Evolutionary conservation across 1,140 invertebrate genomes (phyloP), one percentile per base, ranked within the genome.

Genomic region (Drosophila elegans): DNA sequence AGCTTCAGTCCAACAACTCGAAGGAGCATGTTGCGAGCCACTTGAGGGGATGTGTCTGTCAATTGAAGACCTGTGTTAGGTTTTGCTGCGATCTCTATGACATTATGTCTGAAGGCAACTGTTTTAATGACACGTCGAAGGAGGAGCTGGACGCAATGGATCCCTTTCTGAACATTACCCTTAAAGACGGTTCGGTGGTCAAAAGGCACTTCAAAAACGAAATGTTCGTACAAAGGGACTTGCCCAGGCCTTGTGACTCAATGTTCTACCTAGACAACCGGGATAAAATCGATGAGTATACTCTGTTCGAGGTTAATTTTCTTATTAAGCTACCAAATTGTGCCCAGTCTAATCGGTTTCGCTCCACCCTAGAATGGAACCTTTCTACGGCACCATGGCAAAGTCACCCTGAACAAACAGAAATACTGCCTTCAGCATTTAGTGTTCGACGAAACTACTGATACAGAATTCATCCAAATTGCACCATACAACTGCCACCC

Each of bases 371-470:
- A 91, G 78, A 75, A 89, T 66, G 90, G 86, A 21, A 56, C 54
- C 0, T 41, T 91, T 2, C 12, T 54, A 0, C 69, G 74, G 0
- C 10, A 48, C 7, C 44, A 4, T 0, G 74, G 82, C 13, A 27
- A 39, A 1, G 9, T 0, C 3, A 3, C 0, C n/a, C 5, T 78
- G 7, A 39, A 21, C 3, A 89, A 86, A 54, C 49, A 55, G 16
- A 59, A 78, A 3, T 91, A 91, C 57, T 91, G 90, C 46, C 34
- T 91, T 2, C 80, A 89, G 16, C 78, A 77, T 1, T 10, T n/a
- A 36, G 16, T 49, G 0, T 12, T 78, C 3, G 5, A 9, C 0
- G n/a, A 7, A 32, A 32, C 29, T 7, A 2, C 3, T 0, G 12
- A 38, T 3, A 13, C 3, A 0, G 0, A 5, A 4, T 32, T 9